Base-by-base conservation (phyloP, 2,888 invertebrate species). In the Ypsolopha scabrella region DNA sequence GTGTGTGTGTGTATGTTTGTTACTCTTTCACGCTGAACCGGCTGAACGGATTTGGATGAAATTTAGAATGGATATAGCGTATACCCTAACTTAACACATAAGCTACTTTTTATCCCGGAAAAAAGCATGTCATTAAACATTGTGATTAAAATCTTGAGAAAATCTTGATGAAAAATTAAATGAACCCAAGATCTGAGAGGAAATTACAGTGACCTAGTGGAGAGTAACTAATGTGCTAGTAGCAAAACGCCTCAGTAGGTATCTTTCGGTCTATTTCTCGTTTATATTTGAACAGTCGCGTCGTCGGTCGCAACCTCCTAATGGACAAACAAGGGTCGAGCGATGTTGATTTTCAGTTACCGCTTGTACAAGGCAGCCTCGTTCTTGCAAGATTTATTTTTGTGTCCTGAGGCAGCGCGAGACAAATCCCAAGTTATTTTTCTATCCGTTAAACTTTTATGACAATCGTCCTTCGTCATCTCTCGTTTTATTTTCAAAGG, bases 321-420 rank as follows among this genome's bases (percentile, higher is more conserved):
- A 43, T 43, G 43, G 43, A 43, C 43, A 43, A 43, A 43, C 43
- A 43, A 43, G 43, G 43, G 43, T 10, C 39, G 43, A 13, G 13
- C 10, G 24, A 24, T 24, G 81, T 81, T 81, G 82, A 76, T 81
- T 80, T 81, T 80, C 70, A 80, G 81, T 81, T 80, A 80, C 75
- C 70, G 60, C 70, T 67, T 64, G 68, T 61, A 57, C 60, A 66
- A 67, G 64, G 62, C 65, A 59, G 60, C 65, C 68, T 72, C 75
- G 76, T 79, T 75, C 79, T 78, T 74, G 67, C 70, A 67, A 76
- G 78, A 80, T 80, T 80, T 78, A 79, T 81, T 78, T 80, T 68
- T 60, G 69, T 45, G 45, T 48, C 67, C 63, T 57, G 58, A 54
- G 57, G 68, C 62, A 57, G 47, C 47, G 36, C 43, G 53, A 54